phyloP scores from a whole-genome alignment of 2,888 invertebrate genomes.

The Cantharis nigra region DNA sequence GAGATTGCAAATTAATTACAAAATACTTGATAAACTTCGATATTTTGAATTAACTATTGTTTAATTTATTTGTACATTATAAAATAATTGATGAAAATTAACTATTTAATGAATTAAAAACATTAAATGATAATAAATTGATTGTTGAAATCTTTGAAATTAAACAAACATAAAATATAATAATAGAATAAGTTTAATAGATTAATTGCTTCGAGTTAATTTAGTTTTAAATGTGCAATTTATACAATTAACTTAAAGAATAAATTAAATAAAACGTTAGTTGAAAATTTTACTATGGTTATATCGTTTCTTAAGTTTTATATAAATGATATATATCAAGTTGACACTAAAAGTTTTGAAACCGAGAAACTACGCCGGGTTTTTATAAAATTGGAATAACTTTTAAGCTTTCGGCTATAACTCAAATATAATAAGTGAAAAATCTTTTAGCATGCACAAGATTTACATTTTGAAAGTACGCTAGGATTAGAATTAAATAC shows the following conservation, averaged over 20 bases:
- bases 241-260: background rate
- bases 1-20: no score
- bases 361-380: constrained; percentile 4
- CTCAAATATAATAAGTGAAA: constrained; percentile 20
- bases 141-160: no score
- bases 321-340: constrained; percentile 3
- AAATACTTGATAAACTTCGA: no score
- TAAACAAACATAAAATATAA: background rate
- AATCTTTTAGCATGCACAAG: constrained; percentile 10
- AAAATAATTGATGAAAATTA: no score
- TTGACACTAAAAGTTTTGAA: constrained; percentile 4
- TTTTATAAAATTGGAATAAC: constrained; percentile 17
- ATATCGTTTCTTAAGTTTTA: background rate
- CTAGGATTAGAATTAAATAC: constrained; percentile 7
- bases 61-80: no score
- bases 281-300: background rate
- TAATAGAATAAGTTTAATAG: background rate
- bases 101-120: no score
- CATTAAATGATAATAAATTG: no score
- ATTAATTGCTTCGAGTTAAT: background rate
- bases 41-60: no score
- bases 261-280: background rate
- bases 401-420: constrained; percentile 14
- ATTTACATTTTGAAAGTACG: constrained; percentile 13
- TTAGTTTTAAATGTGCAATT: background rate